A percentile compares a stretch with the other conserved stretches of the same genome.
These are phyloP conservation scores for Julus scandinavius DNA, from an alignment of 2,888 invertebrate genomes.

Conservation along the genomic window DNA sequence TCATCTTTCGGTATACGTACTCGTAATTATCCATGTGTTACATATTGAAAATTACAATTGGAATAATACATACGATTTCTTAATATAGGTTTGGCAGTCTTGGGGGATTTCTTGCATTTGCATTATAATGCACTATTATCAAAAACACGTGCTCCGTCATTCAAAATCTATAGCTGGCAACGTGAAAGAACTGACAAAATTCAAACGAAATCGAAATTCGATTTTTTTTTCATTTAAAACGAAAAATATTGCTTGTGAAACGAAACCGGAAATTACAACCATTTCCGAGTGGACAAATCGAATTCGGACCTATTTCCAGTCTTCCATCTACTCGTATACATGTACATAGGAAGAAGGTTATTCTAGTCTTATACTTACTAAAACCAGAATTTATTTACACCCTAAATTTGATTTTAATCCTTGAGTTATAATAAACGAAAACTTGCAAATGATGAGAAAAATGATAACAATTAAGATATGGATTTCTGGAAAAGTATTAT, in stretches of 20 bases:
- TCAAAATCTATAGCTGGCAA: not conserved
- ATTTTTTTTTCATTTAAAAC: slow-evolving; percentile 1
- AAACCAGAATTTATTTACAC: not conserved
- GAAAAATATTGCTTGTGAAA: slow-evolving; percentile 25
- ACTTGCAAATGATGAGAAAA: not conserved
- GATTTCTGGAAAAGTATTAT: no score
- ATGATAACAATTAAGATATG: no score
- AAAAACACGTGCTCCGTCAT: not conserved
- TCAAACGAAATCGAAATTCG: not conserved
- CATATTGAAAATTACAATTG: no score
- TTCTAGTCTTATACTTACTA: not conserved
- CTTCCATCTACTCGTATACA: not conserved
- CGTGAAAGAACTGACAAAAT: not conserved
- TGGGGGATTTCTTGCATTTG: not conserved
- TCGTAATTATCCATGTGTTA: no score
- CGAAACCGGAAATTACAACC: not conserved
- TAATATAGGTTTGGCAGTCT: not conserved
- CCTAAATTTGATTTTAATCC: not conserved
- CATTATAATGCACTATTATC: not conserved
- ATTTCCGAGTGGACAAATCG: slow-evolving; percentile 27
- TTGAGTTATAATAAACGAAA: not conserved
- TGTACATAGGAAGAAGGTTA: not conserved
- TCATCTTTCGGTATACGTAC: no score
- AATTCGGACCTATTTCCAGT: not conserved
- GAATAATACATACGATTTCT: no score